phyloP scores from a whole-genome alignment of 2,113 vertebrate genomes.

The Trochalopteron elliotii region DNA sequence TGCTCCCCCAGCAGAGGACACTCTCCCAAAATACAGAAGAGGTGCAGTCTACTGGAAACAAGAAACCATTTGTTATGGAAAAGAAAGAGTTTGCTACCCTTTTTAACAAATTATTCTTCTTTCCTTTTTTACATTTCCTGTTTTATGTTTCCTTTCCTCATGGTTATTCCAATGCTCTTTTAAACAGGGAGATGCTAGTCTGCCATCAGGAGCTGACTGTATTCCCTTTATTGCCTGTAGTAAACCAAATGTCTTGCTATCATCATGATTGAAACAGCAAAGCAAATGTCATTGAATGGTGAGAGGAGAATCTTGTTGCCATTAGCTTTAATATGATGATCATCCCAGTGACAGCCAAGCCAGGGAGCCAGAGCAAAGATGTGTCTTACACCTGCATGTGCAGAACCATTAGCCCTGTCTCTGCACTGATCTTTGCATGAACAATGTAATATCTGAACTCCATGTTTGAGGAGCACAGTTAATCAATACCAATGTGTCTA shows the following conservation, averaged over 20 bases:
- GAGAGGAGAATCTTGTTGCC: neutral
- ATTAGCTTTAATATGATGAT: neutral
- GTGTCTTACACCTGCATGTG: rapidly evolving
- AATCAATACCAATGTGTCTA: neutral
- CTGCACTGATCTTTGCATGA: neutral
- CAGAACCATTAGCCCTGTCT: neutral
- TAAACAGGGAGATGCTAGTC: neutral
- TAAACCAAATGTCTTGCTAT: neutral
- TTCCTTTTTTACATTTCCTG: neutral
- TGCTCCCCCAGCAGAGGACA: neutral
- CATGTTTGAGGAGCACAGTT: neutral
- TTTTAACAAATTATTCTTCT: neutral
- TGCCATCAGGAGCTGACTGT: neutral
- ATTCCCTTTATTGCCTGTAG: neutral
- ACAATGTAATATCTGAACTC: neutral
- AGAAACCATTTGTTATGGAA: neutral
- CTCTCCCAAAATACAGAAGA: neutral
- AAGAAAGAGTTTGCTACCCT: neutral
- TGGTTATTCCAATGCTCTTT: neutral
- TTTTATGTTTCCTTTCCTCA: neutral
- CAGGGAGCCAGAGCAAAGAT: neutral
- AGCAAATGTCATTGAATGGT: neutral
- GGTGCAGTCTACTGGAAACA: neutral
- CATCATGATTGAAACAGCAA: neutral
- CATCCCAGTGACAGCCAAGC: neutral